Evolutionary conservation across 2,888 invertebrate species (phyloP).

Genomic region (Chrysina gloriosa): DNA sequence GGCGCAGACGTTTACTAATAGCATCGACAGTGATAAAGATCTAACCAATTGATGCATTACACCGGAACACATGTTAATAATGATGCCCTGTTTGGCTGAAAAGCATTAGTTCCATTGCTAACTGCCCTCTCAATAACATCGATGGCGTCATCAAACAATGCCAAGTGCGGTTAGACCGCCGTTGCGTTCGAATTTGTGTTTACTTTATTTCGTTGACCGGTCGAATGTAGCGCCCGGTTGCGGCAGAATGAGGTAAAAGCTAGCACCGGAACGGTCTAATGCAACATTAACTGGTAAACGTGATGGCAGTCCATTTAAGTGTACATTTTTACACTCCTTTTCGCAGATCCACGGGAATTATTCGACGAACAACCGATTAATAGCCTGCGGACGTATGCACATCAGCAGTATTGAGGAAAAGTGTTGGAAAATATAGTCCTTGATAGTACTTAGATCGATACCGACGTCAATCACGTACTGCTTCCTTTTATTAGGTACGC

Average conservation of each 20-base stretch:
- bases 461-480: too few species aligned
- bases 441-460: too few species aligned
- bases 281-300: constrained; percentile 25
- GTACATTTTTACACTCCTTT: constrained; percentile 6
- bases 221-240: constrained; percentile 48
- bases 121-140: constrained; percentile 61
- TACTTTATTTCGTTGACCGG: constrained; percentile 57
- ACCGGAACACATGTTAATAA: constrained; percentile 55
- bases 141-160: constrained; percentile 63
- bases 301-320: constrained; percentile 19
- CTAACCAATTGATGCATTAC: constrained; percentile 57
- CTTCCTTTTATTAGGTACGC: too few species aligned
- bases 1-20: constrained; percentile 28
- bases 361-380: neutral
- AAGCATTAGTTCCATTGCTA: constrained; percentile 58
- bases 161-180: constrained; percentile 59
- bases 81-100: constrained; percentile 46
- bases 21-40: constrained; percentile 51
- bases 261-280: constrained; percentile 18
- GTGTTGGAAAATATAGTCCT: too few species aligned
- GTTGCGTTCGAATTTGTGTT: constrained; percentile 60
- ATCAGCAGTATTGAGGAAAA: too few species aligned
- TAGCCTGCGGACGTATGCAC: constrained; percentile 7
- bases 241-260: neutral
- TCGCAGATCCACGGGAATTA: neutral